A percentile compares a stretch with the other conserved stretches of the same genome.
phyloP scores from a whole-genome alignment of 2,888 invertebrate species.

The Muscina levida region DNA sequence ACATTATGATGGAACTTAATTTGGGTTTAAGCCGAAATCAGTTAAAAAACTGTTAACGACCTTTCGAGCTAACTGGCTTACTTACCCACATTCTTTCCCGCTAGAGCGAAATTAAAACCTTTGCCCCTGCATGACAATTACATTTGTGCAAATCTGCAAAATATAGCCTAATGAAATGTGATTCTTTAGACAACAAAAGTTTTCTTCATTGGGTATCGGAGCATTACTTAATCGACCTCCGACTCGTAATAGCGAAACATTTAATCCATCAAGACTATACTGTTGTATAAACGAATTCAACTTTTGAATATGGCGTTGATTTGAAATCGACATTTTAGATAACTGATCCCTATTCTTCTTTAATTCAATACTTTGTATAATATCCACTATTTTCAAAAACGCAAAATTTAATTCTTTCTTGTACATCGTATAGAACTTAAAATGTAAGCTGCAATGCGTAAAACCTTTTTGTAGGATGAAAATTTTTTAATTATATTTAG shows the following conservation, averaged over 20 bases:
- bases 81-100: too few species aligned
- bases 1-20: too few species aligned
- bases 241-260: neutral
- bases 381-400: neutral
- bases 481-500: too few species aligned
- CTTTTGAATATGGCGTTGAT: neutral
- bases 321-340: neutral
- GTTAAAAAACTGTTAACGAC: too few species aligned
- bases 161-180: too few species aligned
- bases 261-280: neutral
- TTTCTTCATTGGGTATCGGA: neutral
- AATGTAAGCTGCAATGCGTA: neutral
- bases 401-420: neutral
- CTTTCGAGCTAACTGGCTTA: too few species aligned
- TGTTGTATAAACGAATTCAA: neutral
- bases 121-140: neutral
- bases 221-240: too few species aligned
- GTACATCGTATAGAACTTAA: neutral
- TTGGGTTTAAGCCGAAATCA: too few species aligned
- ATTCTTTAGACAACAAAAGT: conserved; percentile 1
- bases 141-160: too few species aligned
- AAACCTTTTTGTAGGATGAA: neutral
- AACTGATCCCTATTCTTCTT: neutral
- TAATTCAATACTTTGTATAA: neutral
- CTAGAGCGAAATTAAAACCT: too few species aligned